Base-by-base conservation (phyloP, 2,797 vertebrate species). In the Xenentodon cancila region DNA sequence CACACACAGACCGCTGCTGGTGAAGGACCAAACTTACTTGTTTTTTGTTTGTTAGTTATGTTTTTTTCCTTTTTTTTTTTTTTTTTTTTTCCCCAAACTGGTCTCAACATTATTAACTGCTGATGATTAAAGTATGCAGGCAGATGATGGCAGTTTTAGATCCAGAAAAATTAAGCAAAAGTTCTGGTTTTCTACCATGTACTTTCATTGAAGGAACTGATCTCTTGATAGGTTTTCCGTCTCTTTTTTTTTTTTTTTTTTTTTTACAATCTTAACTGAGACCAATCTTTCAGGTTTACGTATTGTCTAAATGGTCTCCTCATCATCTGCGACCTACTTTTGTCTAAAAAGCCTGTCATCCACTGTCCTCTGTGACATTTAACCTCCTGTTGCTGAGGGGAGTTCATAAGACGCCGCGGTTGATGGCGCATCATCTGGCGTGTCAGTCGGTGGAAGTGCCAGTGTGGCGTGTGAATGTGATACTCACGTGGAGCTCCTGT, bases 401-500 rank as follows among this genome's bases (percentile, higher is more conserved):
- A 19, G 57, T 67, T 73, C 22, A 79, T 60, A 53, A 66, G 60
- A 50, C 71, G 66, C 61, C 69, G 64, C 61, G 50, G 71, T 60
- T 52, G 44, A 51, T 30, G 57, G 45, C 15, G 37, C 44, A 51
- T 37, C 9, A 13, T n/a, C n/a, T n/a, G n/a, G n/a, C 11, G 34
- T 37, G 34, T 37, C 30, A 30, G 30, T 30, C 4, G 7, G 30
- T 30, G 30, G 30, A 53, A 40, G 16, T n/a, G 32, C 5, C 0
- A 12, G 49, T 62, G 64, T 53, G 12, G 18, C 53, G 56, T 45
- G 67, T 62, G 40, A 3, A n/a, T 1, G 7, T 44, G 46, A 8
- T 84, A 95, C 97, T 97, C 92, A 99, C 97, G 21, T 21, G 96
- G 96, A 0, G 96, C 95, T 57, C 97, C 97, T 0, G 94, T 96